Percentiles rank a stretch among this genome's conserved stretches.
phyloP scores from a whole-genome alignment of 2,797 vertebrate species.

The Buphagus erythrorhynchus region DNA sequence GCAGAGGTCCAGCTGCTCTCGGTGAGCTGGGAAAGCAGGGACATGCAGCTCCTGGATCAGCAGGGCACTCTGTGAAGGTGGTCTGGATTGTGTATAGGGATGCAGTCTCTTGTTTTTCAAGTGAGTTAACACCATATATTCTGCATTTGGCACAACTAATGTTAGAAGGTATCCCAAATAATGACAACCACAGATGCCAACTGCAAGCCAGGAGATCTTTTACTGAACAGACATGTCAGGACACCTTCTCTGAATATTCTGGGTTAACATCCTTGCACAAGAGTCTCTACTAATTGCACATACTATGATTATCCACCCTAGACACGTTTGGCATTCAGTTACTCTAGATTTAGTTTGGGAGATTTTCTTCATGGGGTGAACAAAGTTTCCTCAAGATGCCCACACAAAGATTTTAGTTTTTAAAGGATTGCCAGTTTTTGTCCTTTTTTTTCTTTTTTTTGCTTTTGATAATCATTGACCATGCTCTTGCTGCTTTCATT shows the following conservation, averaged over 20 bases:
- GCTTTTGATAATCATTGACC: not conserved
- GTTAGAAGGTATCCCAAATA: not conserved
- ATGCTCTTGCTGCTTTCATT: not conserved
- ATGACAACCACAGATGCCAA: not conserved
- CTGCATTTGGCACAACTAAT: not conserved
- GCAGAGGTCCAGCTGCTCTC: not conserved
- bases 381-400: not conserved
- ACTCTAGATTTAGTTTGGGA: not conserved
- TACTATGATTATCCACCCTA: not conserved
- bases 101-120: not conserved
- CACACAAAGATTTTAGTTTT: not conserved
- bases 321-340: not conserved
- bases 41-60: not conserved
- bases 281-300: not conserved
- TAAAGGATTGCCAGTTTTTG: not conserved
- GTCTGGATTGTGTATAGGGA: not conserved
- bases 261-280: slow-evolving; percentile 9
- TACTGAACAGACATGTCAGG: slow-evolving; percentile 15
- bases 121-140: not conserved
- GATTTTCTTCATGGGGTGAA: not conserved
- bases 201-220: not conserved
- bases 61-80: not conserved
- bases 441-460: not conserved
- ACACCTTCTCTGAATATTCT: not conserved
- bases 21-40: not conserved